Percentiles rank a stretch among this genome's conserved stretches.
phyloP scores from a whole-genome alignment of 2,888 invertebrate genomes.

The Luffia ferchaultella region DNA sequence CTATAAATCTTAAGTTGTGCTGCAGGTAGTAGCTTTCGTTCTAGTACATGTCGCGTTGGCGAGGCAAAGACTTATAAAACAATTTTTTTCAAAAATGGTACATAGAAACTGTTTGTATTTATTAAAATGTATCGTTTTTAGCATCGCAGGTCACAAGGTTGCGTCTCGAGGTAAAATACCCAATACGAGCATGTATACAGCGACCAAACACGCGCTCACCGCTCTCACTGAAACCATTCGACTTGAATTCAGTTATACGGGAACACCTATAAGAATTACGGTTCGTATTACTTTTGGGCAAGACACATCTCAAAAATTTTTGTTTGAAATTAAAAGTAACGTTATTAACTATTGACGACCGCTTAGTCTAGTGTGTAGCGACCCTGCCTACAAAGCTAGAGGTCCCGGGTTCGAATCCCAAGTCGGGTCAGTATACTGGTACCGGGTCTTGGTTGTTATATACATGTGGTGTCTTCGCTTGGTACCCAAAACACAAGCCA shows the following conservation, averaged over 20 bases:
- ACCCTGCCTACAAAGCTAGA: no score
- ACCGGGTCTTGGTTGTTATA: no score
- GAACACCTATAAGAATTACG: constrained; percentile 4
- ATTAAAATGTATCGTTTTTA: constrained; percentile 1
- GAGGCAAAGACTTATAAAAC: not conserved
- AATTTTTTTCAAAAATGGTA: not conserved
- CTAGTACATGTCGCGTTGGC: no score
- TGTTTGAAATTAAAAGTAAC: not conserved
- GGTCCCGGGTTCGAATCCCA: no score
- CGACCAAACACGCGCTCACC: constrained; percentile 6
- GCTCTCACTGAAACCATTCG: constrained; percentile 4
- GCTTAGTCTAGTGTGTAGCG: not conserved
- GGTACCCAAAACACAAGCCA: no score
- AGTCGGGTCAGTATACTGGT: no score
- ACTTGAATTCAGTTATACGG: constrained; percentile 5
- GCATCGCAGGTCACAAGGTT: constrained; percentile 6
- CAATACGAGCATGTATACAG: not conserved
- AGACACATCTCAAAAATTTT: not conserved
- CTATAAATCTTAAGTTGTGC: no score
- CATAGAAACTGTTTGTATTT: not conserved
- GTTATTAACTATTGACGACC: not conserved
- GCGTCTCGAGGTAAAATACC: not conserved
- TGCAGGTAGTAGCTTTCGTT: no score
- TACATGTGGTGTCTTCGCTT: no score
- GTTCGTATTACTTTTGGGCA: constrained; percentile 1